A percentile compares a stretch with the other conserved stretches of the same genome.
Conservation (phyloP, 2,797 vertebrate species). For the Adrianichthys oophorus region DNA sequence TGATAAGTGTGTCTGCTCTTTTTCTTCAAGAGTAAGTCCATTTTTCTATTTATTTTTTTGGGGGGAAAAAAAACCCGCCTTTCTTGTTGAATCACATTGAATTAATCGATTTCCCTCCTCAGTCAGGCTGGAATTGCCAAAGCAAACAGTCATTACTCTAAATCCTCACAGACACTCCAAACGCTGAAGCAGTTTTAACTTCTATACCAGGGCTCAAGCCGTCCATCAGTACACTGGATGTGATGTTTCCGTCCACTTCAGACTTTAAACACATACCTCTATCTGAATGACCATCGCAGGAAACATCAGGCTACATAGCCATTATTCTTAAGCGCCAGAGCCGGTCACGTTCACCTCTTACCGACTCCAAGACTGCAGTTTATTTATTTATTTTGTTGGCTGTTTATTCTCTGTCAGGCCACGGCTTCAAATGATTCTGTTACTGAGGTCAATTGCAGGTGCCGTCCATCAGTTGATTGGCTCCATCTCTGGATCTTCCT, state of each 20-base stretch:
- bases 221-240: conserved; percentile 3
- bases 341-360: neutral
- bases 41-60: too few species aligned
- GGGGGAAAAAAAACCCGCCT: conserved; percentile 5
- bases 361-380: neutral
- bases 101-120: neutral
- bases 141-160: conserved; percentile 6
- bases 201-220: conserved; percentile 1
- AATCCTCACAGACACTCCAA: conserved; percentile 1
- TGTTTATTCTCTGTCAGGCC: neutral
- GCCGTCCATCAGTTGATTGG: neutral
- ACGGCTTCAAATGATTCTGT: neutral
- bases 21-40: neutral
- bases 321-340: conserved; percentile 3
- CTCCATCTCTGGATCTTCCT: conserved; percentile 2
- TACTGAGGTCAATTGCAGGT: neutral
- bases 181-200: neutral
- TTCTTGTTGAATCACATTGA: conserved; percentile 10
- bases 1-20: conserved; percentile 11
- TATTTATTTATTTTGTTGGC: neutral
- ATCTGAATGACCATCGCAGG: conserved; percentile 1
- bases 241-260: conserved; percentile 13
- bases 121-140: conserved; percentile 3
- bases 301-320: conserved; percentile 2
- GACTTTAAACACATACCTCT: conserved; percentile 5